Evolutionary conservation across 2,888 invertebrate species (phyloP), one percentile per base, ranked within the genome.

Genomic region (Latrodectus elegans): DNA sequence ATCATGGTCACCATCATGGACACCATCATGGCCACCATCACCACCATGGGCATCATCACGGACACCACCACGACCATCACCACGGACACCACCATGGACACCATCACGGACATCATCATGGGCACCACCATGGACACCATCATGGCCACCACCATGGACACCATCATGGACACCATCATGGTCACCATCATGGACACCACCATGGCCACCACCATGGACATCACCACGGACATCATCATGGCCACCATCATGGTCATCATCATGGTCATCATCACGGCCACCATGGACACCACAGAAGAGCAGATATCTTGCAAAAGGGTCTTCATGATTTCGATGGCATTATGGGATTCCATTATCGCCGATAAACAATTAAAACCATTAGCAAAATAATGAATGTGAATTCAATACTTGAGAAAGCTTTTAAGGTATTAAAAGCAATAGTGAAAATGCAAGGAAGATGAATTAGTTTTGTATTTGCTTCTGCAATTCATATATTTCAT

Each of bases 281-380:
- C n/a, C 73, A 73, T 55, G 17, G 64, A n/a, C 80, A 87, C 49
- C 87, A 88, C 78, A 83, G 87, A 88, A 88, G 87, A 64, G 78
- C 78, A 52, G 87, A 88, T 26, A 88, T 88, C 70, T 72, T 88
- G 26, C 78, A 88, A 53, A 77, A 77, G 68, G 82, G 83, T 79
- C 82, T 88, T 11, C 87, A 88, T 26, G 87, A 88, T 70, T 88
- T 88, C 78, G 87, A 83, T 38, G 78, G 83, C 52, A 77, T 88
- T 53, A 38, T 88, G n/a, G 87, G 87, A 78, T 88, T 88, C 78
- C 87, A 88, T 53, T 88, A 82, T 82, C 87, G 87, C 52, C 83
- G 87, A 78, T 82, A 82, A 82, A 60, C 70, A 14, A 49, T 4
- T 82, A 51, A 60, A 75, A 68, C 12, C 70, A 14, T 49, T 49